Conservation (phyloP, 2,888 invertebrate genomes). For the Petrophora chlorosata region DNA sequence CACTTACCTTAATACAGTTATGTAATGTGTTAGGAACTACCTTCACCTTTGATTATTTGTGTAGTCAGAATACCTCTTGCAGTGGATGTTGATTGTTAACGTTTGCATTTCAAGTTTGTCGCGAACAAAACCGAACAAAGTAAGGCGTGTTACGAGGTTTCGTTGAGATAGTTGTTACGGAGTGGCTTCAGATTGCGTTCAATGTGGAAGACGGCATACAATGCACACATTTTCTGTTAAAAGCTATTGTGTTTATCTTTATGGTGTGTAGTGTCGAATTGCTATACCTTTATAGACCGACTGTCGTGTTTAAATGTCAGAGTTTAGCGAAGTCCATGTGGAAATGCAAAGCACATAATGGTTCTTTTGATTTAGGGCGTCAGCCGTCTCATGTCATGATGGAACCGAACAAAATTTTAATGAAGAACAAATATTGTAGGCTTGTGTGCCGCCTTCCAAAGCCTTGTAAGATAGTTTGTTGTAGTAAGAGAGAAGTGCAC, state of each 20-base stretch:
- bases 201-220: constrained; percentile 20
- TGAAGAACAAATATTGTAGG: too few relatives aligned
- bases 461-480: constrained; percentile 51
- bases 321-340: too few relatives aligned
- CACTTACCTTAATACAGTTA: too few relatives aligned
- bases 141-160: constrained; percentile 12
- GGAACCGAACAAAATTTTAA: too few relatives aligned
- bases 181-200: constrained; percentile 35
- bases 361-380: too few relatives aligned
- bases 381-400: too few relatives aligned
- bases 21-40: too few relatives aligned
- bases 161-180: constrained; percentile 45
- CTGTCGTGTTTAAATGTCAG: too few relatives aligned
- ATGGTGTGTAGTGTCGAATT: too few relatives aligned
- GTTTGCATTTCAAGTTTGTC: constrained; percentile 19
- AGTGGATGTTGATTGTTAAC: constrained; percentile 13
- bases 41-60: background rate
- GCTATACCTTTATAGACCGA: too few relatives aligned
- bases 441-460: constrained; percentile 22
- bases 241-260: background rate
- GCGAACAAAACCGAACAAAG: constrained; percentile 1
- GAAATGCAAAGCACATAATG: too few relatives aligned
- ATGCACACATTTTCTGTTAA: constrained; percentile 9
- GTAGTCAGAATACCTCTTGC: constrained; percentile 6
- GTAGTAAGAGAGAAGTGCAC: constrained; percentile 62